Percentiles rank a stretch among this genome's conserved stretches.
Conservation (phyloP, 2,113 vertebrate genomes). For the Nothocercus nigrocapillus region DNA sequence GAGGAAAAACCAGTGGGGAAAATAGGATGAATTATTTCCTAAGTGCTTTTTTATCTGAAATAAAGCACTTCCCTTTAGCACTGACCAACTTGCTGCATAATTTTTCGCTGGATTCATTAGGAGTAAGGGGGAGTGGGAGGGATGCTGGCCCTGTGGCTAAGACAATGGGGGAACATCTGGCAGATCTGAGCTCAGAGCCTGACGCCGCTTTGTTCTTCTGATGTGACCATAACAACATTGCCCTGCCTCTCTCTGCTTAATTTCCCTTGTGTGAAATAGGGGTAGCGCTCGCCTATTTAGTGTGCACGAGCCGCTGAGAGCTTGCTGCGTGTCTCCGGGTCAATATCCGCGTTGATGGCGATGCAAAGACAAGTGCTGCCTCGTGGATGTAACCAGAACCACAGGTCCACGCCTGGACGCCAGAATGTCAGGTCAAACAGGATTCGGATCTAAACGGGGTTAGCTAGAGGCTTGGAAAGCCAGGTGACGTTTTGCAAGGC, state of each 20-base stretch:
- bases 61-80: neutral
- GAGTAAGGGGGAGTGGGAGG: neutral
- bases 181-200: constrained; percentile 10
- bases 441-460: neutral
- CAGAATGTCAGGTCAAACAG: constrained; percentile 18
- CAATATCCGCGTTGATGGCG: too few relatives aligned
- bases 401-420: fast-evolving
- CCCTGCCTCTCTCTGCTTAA: neutral
- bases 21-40: neutral
- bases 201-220: constrained; percentile 55
- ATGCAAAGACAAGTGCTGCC: neutral
- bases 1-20: neutral
- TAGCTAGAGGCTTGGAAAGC: neutral
- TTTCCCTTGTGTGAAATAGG: neutral
- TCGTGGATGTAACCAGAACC: neutral
- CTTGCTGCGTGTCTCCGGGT: neutral
- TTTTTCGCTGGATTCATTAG: neutral
- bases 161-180: constrained; percentile 63
- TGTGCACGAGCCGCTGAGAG: fast-evolving
- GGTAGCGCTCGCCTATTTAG: neutral
- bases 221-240: neutral
- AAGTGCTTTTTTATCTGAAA: neutral
- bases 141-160: neutral
- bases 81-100: neutral
- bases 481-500: constrained; percentile 31